Conservation (phyloP, 2,888 invertebrate species). For the Ecdyonurus torrentis region DNA sequence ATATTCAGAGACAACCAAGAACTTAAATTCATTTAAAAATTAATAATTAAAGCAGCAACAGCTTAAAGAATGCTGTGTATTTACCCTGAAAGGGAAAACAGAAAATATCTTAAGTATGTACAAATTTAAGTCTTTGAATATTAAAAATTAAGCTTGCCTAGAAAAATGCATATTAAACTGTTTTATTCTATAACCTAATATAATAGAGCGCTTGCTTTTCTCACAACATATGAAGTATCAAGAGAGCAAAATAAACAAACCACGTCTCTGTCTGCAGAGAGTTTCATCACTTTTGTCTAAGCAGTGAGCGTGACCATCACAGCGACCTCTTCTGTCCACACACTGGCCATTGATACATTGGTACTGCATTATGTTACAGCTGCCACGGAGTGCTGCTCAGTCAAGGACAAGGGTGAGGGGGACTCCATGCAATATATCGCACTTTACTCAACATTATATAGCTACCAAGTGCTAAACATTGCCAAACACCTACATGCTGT, state of each 20-base stretch:
- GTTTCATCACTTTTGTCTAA: conserved; percentile 44
- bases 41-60: no score
- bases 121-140: no score
- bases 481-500: background rate
- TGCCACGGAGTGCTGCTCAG: background rate
- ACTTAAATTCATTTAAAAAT: no score
- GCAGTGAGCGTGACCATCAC: conserved; percentile 44
- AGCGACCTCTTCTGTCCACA: conserved; percentile 35
- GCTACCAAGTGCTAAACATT: background rate
- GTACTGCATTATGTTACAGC: conserved; percentile 21
- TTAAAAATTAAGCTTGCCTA: no score
- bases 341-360: conserved; percentile 41
- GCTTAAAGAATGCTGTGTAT: no score
- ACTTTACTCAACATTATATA: background rate
- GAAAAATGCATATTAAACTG: no score
- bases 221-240: background rate
- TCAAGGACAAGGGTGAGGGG: background rate
- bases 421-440: background rate
- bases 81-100: no score
- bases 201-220: background rate
- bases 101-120: no score
- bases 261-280: conserved; percentile 34
- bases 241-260: conserved; percentile 21
- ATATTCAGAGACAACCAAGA: no score
- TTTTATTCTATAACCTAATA: background rate